A percentile compares a stretch with the other conserved stretches of the same genome.
These are phyloP conservation scores for Myxocyprinus asiaticus DNA, from an alignment of 2,113 vertebrate species.

Conservation along the genomic window DNA sequence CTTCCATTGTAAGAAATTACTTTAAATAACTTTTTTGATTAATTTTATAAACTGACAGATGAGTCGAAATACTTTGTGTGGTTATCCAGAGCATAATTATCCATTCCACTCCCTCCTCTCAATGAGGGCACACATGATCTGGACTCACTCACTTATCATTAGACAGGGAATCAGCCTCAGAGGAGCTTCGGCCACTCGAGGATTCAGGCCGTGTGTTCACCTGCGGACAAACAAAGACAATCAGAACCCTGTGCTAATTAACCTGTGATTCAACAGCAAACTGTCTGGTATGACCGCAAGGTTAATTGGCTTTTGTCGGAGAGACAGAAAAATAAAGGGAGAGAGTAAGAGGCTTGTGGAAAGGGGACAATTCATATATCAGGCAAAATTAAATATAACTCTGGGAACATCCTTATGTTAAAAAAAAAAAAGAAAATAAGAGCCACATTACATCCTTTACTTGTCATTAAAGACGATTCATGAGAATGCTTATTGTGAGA, in stretches of 20 bases:
- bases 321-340: constrained; percentile 29
- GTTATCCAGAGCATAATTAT: no score
- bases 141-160: constrained; percentile 90
- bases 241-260: constrained; percentile 58
- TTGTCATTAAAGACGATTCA: constrained; percentile 42
- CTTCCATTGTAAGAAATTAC: no score
- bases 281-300: constrained; percentile 47
- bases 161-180: constrained; percentile 82
- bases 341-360: constrained; percentile 30
- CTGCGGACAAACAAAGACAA: constrained; percentile 75
- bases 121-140: neutral
- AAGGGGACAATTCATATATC: constrained; percentile 39
- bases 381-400: constrained; percentile 41
- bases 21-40: no score
- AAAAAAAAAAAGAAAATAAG: constrained; percentile 35
- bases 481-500: constrained; percentile 41
- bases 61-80: no score
- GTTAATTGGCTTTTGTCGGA: constrained; percentile 55
- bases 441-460: constrained; percentile 41
- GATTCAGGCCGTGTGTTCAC: constrained; percentile 91
- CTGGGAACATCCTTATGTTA: constrained; percentile 33
- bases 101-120: neutral
- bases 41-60: no score
- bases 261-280: constrained; percentile 63
- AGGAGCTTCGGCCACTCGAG: constrained; percentile 78